Conservation (phyloP, 2,888 invertebrate species). For the Odontocolon sp. region DNA sequence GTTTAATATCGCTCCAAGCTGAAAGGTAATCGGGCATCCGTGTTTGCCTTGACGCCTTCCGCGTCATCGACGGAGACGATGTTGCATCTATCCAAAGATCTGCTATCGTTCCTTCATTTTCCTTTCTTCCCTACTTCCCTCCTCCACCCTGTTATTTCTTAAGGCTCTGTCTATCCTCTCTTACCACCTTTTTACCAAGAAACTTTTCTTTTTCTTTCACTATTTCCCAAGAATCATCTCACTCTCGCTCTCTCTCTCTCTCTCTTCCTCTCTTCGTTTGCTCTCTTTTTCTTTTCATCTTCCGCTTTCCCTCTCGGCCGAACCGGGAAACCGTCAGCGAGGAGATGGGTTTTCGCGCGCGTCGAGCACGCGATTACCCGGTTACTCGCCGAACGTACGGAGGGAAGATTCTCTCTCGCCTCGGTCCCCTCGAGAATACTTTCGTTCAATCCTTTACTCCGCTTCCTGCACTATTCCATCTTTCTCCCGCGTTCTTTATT, state of each 20-base stretch:
- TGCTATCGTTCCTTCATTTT: conserved; percentile 25
- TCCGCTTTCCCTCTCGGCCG: conserved; percentile 2
- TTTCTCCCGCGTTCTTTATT: background rate
- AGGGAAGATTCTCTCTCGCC: conserved; percentile 16
- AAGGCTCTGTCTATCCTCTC: background rate
- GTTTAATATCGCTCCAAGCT: conserved; percentile 60
- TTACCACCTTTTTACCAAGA: background rate
- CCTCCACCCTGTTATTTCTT: background rate
- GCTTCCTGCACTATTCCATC: background rate
- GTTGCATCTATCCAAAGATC: conserved; percentile 6
- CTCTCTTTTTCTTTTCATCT: background rate
- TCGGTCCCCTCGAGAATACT: conserved; percentile 32
- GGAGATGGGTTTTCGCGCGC: conserved; percentile 46
- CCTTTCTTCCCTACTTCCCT: conserved; percentile 4
- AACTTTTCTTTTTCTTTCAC: background rate
- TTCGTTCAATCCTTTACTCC: conserved; percentile 1
- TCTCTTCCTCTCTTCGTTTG: background rate
- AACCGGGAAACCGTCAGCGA: conserved; percentile 2
- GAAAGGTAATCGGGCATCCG: conserved; percentile 48
- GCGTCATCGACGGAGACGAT: background rate
- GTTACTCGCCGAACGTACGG: conserved; percentile 30
- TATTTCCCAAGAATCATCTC: too few relatives aligned
- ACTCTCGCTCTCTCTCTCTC: background rate
- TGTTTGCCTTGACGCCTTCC: background rate
- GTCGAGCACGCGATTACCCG: conserved; percentile 44